These are phyloP conservation scores for Theocolax elegans DNA, from an alignment of 1,140 invertebrate species.

Conservation along the genomic window DNA sequence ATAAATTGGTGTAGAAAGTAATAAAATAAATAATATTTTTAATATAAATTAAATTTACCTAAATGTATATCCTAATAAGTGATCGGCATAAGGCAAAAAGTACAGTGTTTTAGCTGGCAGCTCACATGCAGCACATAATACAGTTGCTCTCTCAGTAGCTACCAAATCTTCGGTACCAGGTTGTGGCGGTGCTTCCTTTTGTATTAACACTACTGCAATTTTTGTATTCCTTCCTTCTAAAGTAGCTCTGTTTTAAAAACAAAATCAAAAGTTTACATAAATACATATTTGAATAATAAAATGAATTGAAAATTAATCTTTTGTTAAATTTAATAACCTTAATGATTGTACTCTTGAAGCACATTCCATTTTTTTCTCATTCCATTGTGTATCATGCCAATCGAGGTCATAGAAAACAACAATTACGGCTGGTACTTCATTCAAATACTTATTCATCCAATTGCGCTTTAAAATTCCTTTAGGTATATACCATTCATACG, in stretches of 20 bases:
- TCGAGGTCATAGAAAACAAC: slow-evolving; percentile 97
- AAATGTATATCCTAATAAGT: slow-evolving; percentile 82
- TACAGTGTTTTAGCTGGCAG: slow-evolving; percentile 92
- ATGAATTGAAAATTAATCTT: neutral
- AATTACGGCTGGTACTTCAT: slow-evolving; percentile 89
- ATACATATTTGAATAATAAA: slow-evolving; percentile 4
- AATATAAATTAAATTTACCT: slow-evolving; percentile 63
- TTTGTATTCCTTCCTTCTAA: slow-evolving; percentile 86
- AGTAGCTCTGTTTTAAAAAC: slow-evolving; percentile 69
- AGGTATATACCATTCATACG: slow-evolving; percentile 95
- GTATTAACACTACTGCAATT: slow-evolving; percentile 89
- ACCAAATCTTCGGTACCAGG: slow-evolving; percentile 86
- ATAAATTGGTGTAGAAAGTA: slow-evolving; percentile 6
- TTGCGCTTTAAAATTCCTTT: slow-evolving; percentile 95
- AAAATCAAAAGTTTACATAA: slow-evolving; percentile 1
- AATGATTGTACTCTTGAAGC: slow-evolving; percentile 89
- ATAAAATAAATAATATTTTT: slow-evolving; percentile 20
- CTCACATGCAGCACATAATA: slow-evolving; percentile 90
- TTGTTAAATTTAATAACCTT: slow-evolving; percentile 73
- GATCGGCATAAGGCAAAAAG: slow-evolving; percentile 88
- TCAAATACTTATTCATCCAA: slow-evolving; percentile 95
- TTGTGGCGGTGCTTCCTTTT: slow-evolving; percentile 79
- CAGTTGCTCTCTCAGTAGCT: slow-evolving; percentile 87
- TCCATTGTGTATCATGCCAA: slow-evolving; percentile 95
- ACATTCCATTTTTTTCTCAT: slow-evolving; percentile 94